Evolutionary conservation across 2,888 invertebrate genomes (phyloP), one percentile per base, ranked within the genome.

Genomic region (Eupithecia tripunctaria): DNA sequence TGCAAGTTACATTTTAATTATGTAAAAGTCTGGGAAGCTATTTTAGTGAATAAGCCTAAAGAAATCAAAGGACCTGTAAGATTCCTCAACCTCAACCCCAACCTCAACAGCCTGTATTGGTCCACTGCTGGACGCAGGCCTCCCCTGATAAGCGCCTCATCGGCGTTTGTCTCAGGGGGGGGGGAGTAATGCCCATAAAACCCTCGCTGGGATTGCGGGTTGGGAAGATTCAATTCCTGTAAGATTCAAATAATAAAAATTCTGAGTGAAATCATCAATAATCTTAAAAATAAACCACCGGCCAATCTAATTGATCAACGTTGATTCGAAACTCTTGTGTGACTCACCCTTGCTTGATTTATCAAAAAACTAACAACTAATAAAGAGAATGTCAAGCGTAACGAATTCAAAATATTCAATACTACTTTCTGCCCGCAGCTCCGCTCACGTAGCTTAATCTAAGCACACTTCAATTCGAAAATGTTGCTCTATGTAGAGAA

Each of bases 341-440:
- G 60, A 60, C 29, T 60, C 60, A 29, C 18, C 18, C 60, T 29
- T 29, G 60, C 27, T 4, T 8, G 29, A 18, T 60, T 21, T 7
- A 60, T 29, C 56, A 60, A 60, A 29, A 27, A 60, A 59, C 60
- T 29, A 60, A 29, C 18, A n/a, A 29, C 18, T 18, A 18, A 29
- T 68, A 12, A n/a, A 29, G 21, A 32, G 67, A 78, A 76, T 73
- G 68, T 70, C 73, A 72, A 73, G 70, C 68, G 41, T 41, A 67
- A 56, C 67, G 21, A 73, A 70, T 68, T 14, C 36, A 43, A 66
- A 71, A 71, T 73, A 60, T 60, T 43, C 36, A 62, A 32, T 14
- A 12, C 2, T 25, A 12, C 12, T 25, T 56, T 25, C 5, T 25
- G 6, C 56, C 3, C 4, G 56, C 12, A 25, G 56, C 5, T 56